These are phyloP conservation scores for Lagopus leucura DNA, from an alignment of 2,113 vertebrate genomes.

Conservation along the genomic window DNA sequence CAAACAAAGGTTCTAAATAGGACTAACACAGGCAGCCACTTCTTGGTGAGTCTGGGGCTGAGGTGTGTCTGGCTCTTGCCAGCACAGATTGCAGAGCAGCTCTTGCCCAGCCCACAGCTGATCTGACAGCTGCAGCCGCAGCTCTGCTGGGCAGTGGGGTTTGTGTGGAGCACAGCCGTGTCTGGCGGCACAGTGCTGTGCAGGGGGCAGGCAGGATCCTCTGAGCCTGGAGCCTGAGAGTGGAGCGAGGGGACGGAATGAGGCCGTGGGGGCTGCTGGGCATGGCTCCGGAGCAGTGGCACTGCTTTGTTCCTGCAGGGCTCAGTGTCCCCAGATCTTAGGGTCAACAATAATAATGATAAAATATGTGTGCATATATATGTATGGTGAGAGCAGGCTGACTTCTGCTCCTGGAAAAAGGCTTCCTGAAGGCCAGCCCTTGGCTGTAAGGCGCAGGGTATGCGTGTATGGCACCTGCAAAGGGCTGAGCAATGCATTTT, in stretches of 20 bases:
- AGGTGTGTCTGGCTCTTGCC: conserved; percentile 16
- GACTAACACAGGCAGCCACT: conserved; percentile 40
- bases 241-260: background rate
- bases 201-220: background rate
- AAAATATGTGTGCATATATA: background rate
- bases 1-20: conserved; percentile 43
- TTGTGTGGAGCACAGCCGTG: background rate
- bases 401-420: background rate
- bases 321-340: background rate
- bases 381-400: background rate
- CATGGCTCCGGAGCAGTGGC: background rate
- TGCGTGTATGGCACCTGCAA: rapidly evolving
- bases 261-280: background rate
- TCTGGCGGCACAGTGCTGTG: background rate
- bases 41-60: background rate
- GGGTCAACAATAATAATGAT: background rate
- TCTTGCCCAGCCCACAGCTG: conserved; percentile 19
- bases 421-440: background rate
- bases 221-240: too few species aligned
- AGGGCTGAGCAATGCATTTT: background rate
- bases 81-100: conserved; percentile 26
- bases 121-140: conserved; percentile 21
- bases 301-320: rapidly evolving
- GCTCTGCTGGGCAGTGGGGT: background rate
- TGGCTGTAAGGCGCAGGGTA: too few species aligned